phyloP scores from a whole-genome alignment of 1,140 invertebrate species.

The Danaus melanippus region DNA sequence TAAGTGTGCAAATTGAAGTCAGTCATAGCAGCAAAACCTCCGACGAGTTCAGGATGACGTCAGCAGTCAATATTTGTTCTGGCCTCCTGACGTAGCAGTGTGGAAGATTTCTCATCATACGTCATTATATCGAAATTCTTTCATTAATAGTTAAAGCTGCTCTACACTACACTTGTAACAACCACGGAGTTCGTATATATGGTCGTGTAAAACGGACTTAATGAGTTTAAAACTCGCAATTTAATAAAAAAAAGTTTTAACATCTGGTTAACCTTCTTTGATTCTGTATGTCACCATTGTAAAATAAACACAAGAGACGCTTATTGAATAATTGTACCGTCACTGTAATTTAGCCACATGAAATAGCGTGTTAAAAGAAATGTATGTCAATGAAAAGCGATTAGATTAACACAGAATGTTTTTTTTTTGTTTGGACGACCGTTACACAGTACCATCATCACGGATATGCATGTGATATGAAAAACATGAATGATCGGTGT shows the following conservation, averaged over 20 bases:
- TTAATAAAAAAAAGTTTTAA: constrained; percentile 28
- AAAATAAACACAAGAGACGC: constrained; percentile 8
- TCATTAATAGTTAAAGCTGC: too few species aligned
- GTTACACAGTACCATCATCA: constrained; percentile 14
- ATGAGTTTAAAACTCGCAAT: constrained; percentile 25
- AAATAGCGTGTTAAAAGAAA: constrained; percentile 14
- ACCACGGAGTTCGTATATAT: constrained; percentile 7
- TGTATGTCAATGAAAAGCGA: constrained; percentile 19
- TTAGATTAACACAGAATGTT: constrained; percentile 14
- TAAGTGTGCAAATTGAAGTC: constrained; percentile 21
- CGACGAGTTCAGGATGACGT: constrained; percentile 38
- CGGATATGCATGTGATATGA: constrained; percentile 15
- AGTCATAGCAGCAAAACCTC: constrained; percentile 23
- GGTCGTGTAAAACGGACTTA: constrained; percentile 18
- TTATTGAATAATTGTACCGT: constrained; percentile 8
- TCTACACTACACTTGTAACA: too few species aligned
- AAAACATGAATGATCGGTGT: constrained; percentile 11
- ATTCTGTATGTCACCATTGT: constrained; percentile 29
- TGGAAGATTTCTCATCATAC: constrained; percentile 54
- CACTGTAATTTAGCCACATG: constrained; percentile 5
- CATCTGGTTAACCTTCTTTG: constrained; percentile 18
- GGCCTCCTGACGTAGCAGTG: constrained; percentile 41
- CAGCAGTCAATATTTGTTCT: constrained; percentile 45
- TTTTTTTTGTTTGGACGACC: too few species aligned
- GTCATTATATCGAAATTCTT: constrained; percentile 26